Evolutionary conservation across 2,888 invertebrate species (phyloP), one percentile per base, ranked within the genome.

Genomic region (Sesamia inferens): DNA sequence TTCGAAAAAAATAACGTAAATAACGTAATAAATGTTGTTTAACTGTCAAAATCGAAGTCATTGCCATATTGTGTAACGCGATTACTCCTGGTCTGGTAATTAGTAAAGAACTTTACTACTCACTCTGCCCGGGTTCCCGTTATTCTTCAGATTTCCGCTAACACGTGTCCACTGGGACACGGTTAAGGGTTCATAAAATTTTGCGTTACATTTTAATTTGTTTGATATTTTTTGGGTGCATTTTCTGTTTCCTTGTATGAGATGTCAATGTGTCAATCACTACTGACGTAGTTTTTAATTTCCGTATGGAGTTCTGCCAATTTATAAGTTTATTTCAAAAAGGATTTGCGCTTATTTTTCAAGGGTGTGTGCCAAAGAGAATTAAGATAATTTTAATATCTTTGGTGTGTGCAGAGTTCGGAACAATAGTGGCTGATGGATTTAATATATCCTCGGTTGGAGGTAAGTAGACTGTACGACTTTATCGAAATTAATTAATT

Each of bases 201-300:
- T 13, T 22, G 22, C 10, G 11, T 71, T 75, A 68, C 81, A 81
- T 81, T 70, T 31, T 79, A 61, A 54, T 72, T 42, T n/a, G 19
- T 24, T 62, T 5, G n/a, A 42, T n/a, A 16, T 10, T 7, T 68
- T 55, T 57, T 65, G 47, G 57, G 58, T 71, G 24, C 5, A 39
- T 48, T 70, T 65, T n/a, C 5, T n/a, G 31, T 76, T 64, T 77
- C 57, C 16, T 55, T 8, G 6, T 16, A 4, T 24, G 7, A 16
- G 11, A 39, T 48, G 67, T 66, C 76, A 73, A 11, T 48, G 44
- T 55, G 57, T 62, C 76, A 73, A 7, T 58, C 6, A 31, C 58
- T 31, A 44, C 11, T 78, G 57, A 61, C 16, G 16, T 57, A 10
- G 31, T 55, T 76, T 55, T 65, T 74, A 6, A 31, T 75, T 48